Evolutionary conservation across 2,888 invertebrate genomes (phyloP).

Genomic region (Acanthosepion pharaonis): DNA sequence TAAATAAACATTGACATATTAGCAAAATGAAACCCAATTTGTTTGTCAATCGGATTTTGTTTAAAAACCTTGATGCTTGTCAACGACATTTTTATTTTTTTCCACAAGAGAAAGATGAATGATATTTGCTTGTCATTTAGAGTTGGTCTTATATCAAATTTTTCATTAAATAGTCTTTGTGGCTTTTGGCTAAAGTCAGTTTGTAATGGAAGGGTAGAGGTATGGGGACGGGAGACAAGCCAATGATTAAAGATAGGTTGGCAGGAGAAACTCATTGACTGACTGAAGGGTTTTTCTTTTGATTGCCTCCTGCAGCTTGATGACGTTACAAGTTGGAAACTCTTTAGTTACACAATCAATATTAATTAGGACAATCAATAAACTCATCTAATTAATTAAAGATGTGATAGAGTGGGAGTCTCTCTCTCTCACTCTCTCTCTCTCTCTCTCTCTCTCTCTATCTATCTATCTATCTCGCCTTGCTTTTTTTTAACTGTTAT

Average conservation of each 20-base stretch:
- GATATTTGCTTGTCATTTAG: no score
- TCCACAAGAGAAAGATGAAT: no score
- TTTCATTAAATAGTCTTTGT: neutral
- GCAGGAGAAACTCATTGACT: neutral
- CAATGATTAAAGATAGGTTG: neutral
- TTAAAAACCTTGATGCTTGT: no score
- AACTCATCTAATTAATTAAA: constrained; percentile 5
- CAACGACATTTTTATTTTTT: no score
- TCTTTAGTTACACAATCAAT: neutral
- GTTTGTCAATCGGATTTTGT: no score
- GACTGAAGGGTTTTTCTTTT: neutral
- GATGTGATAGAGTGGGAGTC: neutral
- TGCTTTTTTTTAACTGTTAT: neutral
- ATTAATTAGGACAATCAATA: constrained; percentile 1
- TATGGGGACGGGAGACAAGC: neutral
- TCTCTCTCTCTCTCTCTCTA: neutral
- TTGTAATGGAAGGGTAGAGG: neutral
- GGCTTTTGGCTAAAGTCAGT: neutral
- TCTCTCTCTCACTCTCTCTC: neutral
- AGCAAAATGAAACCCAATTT: no score
- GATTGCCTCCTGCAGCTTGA: neutral
- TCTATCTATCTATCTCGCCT: neutral
- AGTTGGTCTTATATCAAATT: no score
- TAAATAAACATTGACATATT: no score
- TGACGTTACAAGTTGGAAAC: neutral